Percentiles rank a stretch among this genome's conserved stretches.
Conservation (phyloP, 2,888 invertebrate species). For the Thyatira batis region DNA sequence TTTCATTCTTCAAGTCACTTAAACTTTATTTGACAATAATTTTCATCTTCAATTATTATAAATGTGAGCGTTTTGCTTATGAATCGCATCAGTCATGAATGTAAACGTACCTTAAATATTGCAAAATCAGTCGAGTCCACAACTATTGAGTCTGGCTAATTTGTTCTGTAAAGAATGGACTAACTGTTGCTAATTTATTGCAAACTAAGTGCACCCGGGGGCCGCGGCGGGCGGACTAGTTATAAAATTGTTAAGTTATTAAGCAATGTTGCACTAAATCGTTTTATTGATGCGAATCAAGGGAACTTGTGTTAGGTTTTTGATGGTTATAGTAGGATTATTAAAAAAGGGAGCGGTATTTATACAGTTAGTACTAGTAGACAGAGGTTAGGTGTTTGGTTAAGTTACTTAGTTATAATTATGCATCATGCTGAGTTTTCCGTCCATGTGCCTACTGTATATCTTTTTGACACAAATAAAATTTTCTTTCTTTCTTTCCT, state of each 20-base stretch:
- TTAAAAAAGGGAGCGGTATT: no score
- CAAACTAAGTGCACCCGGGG: background rate
- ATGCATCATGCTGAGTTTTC: no score
- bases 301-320: no score
- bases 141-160: conserved; percentile 1
- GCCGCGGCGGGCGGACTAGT: background rate
- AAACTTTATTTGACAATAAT: background rate
- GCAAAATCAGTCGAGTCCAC: background rate
- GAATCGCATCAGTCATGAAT: background rate
- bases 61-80: background rate
- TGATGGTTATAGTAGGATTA: no score
- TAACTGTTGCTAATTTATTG: conserved; percentile 1
- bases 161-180: background rate
- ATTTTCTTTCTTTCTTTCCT: no score
- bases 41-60: background rate
- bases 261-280: background rate
- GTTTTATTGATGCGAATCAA: no score
- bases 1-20: no score
- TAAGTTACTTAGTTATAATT: no score
- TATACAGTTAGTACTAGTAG: no score
- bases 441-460: no score
- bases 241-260: background rate
- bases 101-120: background rate
- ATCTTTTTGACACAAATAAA: no score
- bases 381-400: no score